phyloP scores from a whole-genome alignment of 2,888 invertebrate genomes.

The Melanchra persicariae region DNA sequence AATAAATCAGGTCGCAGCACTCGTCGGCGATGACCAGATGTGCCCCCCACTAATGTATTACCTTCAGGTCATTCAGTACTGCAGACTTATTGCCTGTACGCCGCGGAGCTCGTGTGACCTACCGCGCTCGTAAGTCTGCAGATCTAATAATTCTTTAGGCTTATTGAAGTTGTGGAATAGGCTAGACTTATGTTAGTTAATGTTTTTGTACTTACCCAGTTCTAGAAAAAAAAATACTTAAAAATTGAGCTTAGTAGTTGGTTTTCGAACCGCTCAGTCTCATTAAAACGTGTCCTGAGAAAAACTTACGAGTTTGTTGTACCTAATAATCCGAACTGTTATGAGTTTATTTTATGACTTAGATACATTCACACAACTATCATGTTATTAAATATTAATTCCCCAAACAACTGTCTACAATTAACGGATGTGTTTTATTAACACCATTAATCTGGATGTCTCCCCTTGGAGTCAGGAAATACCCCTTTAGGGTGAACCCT shows the following conservation, averaged over 20 bases:
- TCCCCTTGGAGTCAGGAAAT: constrained; percentile 74
- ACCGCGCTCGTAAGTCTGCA: constrained; percentile 11
- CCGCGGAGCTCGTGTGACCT: constrained; percentile 26
- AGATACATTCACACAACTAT: constrained; percentile 19
- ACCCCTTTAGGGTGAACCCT: constrained; percentile 78
- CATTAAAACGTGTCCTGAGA: not conserved
- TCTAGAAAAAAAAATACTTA: not conserved
- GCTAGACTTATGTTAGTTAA: constrained; percentile 6
- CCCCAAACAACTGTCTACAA: constrained; percentile 71
- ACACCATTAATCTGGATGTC: constrained; percentile 81
- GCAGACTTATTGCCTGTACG: constrained; percentile 70
- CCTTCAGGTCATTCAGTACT: constrained; percentile 75
- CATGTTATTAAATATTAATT: constrained; percentile 53
- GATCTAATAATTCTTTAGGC: constrained; percentile 32
- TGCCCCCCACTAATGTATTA: constrained; percentile 79
- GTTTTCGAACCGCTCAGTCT: not conserved
- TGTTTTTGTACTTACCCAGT: not conserved
- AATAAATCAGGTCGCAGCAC: constrained; percentile 87
- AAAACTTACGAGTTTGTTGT: not conserved
- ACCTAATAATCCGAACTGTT: not conserved
- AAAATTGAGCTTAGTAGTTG: not conserved
- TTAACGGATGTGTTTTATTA: constrained; percentile 81
- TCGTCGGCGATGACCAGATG: constrained; percentile 83
- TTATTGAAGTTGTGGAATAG: constrained; percentile 1
- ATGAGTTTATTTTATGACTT: not conserved